phyloP scores from a whole-genome alignment of 2,113 vertebrate species.

The Lycaon pictus region DNA sequence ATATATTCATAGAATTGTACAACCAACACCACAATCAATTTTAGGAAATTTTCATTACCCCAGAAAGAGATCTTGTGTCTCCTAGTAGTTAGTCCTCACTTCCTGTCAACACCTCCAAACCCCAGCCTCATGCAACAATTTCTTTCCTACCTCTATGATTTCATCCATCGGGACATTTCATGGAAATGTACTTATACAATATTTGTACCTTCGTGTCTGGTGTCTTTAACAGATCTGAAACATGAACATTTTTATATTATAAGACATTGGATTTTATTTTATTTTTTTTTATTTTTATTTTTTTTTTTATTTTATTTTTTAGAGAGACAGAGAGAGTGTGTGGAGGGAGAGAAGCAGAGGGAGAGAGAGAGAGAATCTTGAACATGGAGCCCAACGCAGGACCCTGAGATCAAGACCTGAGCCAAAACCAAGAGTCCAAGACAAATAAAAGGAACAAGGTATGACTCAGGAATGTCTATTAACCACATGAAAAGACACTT shows the following conservation, averaged over 20 bases:
- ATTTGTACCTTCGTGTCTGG: background rate
- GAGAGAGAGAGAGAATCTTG: too few species aligned
- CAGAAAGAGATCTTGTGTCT: background rate
- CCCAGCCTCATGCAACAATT: background rate
- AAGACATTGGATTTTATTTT: background rate
- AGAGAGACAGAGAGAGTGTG: too few species aligned
- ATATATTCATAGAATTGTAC: background rate
- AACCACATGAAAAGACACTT: too few species aligned
- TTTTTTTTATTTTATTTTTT: too few species aligned
- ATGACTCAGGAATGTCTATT: too few species aligned
- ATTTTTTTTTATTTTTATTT: too few species aligned
- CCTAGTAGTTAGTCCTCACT: background rate
- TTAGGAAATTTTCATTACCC: background rate
- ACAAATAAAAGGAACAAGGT: too few species aligned
- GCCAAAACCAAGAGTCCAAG: too few species aligned
- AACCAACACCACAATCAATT: background rate
- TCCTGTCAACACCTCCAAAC: background rate
- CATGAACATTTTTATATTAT: background rate
- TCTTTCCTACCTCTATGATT: background rate
- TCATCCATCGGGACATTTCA: background rate
- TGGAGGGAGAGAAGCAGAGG: too few species aligned
- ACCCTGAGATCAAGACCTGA: too few species aligned
- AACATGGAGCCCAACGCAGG: too few species aligned
- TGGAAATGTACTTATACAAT: background rate
- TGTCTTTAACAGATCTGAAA: background rate